These are phyloP conservation scores for Drosophila borborema DNA, from an alignment of 2,888 invertebrate species.

Conservation along the genomic window DNA sequence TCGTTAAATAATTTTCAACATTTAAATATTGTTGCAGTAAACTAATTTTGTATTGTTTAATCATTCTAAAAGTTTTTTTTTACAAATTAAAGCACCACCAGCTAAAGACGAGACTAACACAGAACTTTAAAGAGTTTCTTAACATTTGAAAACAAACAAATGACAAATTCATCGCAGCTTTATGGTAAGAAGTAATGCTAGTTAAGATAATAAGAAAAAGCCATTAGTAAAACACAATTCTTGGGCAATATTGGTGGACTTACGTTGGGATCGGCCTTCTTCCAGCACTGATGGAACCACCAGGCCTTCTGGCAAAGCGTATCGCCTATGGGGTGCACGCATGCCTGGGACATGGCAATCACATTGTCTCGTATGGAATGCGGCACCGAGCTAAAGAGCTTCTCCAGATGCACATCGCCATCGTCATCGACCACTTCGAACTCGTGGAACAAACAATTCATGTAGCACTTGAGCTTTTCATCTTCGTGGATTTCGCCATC, in stretches of 20 bases:
- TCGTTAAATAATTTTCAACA: background rate
- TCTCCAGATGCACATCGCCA: constrained; percentile 84
- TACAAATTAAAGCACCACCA: background rate
- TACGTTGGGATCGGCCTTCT: constrained; percentile 84
- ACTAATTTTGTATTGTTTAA: background rate
- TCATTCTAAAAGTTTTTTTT: background rate
- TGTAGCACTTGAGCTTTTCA: constrained; percentile 84
- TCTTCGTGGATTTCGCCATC: constrained; percentile 85
- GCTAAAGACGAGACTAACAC: background rate
- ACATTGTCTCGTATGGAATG: constrained; percentile 77
- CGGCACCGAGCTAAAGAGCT: constrained; percentile 76
- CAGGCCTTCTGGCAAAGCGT: constrained; percentile 83
- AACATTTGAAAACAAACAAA: too few species aligned
- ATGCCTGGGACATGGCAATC: constrained; percentile 80
- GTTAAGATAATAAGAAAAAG: constrained; percentile 1
- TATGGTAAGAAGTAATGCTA: constrained; percentile 81
- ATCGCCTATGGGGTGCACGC: constrained; percentile 83
- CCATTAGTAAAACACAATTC: too few species aligned
- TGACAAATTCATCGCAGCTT: background rate
- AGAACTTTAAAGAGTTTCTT: background rate
- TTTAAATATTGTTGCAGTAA: background rate
- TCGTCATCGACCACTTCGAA: constrained; percentile 83
- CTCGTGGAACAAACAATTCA: constrained; percentile 85
- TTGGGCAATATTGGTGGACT: background rate
- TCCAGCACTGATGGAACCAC: constrained; percentile 85